Evolutionary conservation across 1,140 invertebrate species (phyloP).

Genomic region (Leptinotarsa defecta): DNA sequence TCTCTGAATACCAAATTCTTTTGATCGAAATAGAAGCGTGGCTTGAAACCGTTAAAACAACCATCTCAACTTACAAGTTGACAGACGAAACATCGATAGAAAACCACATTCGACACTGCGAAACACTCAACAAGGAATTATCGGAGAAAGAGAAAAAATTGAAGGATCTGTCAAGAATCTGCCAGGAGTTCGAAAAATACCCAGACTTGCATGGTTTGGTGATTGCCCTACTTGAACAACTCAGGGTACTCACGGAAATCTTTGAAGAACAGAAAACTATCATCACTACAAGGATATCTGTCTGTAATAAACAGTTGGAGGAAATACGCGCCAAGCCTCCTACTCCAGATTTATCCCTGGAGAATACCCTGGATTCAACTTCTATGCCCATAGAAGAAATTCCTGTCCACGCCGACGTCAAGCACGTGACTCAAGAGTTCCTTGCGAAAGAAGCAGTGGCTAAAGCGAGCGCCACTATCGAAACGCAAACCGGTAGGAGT

Average conservation of each 20-base stretch:
- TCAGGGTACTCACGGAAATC: slow-evolving; percentile 60
- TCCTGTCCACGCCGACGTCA: slow-evolving; percentile 35
- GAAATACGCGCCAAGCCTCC: slow-evolving; percentile 45
- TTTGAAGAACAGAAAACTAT: slow-evolving; percentile 63
- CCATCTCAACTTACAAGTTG: slow-evolving; percentile 40
- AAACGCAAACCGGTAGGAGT: slow-evolving; percentile 66
- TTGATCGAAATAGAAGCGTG: slow-evolving; percentile 68
- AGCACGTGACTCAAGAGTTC: slow-evolving; percentile 42
- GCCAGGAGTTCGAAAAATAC: slow-evolving; percentile 59
- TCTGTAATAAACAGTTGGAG: slow-evolving; percentile 56
- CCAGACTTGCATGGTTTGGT: slow-evolving; percentile 59
- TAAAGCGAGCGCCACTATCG: slow-evolving; percentile 51
- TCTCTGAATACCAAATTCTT: slow-evolving; percentile 64
- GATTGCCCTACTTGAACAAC: slow-evolving; percentile 61
- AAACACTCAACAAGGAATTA: slow-evolving; percentile 63
- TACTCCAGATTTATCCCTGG: slow-evolving; percentile 55
- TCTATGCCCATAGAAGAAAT: slow-evolving; percentile 66
- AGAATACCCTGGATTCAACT: slow-evolving; percentile 65
- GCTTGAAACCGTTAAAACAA: slow-evolving; percentile 57
- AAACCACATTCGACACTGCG: slow-evolving; percentile 58
- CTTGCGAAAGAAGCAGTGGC: slow-evolving; percentile 36
- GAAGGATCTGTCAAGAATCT: slow-evolving; percentile 62
- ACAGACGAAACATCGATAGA: slow-evolving; percentile 56
- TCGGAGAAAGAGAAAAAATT: slow-evolving; percentile 63
- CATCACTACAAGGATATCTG: slow-evolving; percentile 62